Evolutionary conservation across 23 tunicate species (phyloP).

Genomic region (Ciona savignyi): DNA sequence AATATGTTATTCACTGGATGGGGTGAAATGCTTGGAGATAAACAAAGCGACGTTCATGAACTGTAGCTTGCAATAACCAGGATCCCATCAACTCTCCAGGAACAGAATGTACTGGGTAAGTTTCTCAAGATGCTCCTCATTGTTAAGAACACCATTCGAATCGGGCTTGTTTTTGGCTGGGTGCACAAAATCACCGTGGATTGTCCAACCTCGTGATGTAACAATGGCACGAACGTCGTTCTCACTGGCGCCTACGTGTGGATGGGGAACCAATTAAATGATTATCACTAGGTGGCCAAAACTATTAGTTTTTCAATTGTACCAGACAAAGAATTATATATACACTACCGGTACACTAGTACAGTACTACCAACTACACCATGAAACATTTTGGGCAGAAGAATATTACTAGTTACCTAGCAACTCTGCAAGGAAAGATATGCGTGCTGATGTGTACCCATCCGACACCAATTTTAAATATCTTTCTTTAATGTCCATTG

Average conservation of each 20-base stretch:
- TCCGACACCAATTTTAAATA: slow-evolving; percentile 44
- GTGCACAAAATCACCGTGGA: background rate
- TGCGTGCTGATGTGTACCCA: slow-evolving; percentile 41
- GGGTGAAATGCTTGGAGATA: too few relatives aligned
- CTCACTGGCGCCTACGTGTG: background rate
- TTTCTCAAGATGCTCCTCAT: background rate
- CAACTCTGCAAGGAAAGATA: slow-evolving; percentile 19
- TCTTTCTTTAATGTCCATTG: slow-evolving; percentile 22
- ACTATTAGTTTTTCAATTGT: too few relatives aligned
- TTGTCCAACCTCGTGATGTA: background rate
- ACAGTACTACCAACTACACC: too few relatives aligned
- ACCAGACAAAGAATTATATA: too few relatives aligned
- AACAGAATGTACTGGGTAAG: background rate
- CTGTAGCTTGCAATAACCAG: too few relatives aligned
- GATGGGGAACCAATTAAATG: too few relatives aligned
- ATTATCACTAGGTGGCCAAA: too few relatives aligned
- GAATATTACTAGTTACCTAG: too few relatives aligned
- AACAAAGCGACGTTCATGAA: too few relatives aligned
- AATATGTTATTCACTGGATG: too few relatives aligned
- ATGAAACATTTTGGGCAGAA: too few relatives aligned
- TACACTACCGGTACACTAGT: too few relatives aligned
- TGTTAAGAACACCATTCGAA: background rate
- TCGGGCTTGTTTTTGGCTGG: background rate
- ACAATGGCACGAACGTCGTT: background rate
- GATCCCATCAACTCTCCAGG: background rate